phyloP scores from a whole-genome alignment of 2,113 vertebrate genomes.

The Hippocampus abdominalis region DNA sequence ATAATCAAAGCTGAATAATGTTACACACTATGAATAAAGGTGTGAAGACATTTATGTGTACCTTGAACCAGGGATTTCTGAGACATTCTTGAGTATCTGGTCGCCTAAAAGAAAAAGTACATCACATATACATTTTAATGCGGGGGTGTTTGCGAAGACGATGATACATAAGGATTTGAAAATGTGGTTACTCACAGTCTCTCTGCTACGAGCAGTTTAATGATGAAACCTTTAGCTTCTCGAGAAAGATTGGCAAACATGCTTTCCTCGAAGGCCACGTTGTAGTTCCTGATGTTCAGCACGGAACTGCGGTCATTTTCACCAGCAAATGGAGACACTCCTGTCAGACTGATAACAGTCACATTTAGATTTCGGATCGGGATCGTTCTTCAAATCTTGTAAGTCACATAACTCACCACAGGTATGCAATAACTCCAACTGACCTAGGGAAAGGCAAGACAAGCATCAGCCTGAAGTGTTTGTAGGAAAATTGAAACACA shows the following conservation, averaged over 20 bases:
- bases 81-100: conserved; percentile 87
- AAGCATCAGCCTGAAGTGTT: neutral
- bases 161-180: neutral
- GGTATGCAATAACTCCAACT: conserved; percentile 86
- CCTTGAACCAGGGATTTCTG: conserved; percentile 97
- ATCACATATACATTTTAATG: neutral
- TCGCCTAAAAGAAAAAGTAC: conserved; percentile 74
- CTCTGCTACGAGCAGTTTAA: conserved; percentile 91
- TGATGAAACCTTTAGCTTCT: conserved; percentile 94
- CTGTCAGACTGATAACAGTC: conserved; percentile 78
- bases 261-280: conserved; percentile 91
- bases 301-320: conserved; percentile 89
- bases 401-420: conserved; percentile 78
- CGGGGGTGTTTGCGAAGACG: neutral
- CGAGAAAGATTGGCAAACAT: conserved; percentile 88
- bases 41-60: conserved; percentile 34
- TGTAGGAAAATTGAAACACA: neutral
- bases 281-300: conserved; percentile 94
- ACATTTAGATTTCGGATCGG: neutral
- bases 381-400: neutral
- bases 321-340: conserved; percentile 92
- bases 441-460: conserved; percentile 73
- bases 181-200: conserved; percentile 80
- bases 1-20: neutral
- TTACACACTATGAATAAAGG: neutral